These are phyloP conservation scores for Rallus limicola DNA, from an alignment of 2,113 vertebrate species.

Conservation along the genomic window DNA sequence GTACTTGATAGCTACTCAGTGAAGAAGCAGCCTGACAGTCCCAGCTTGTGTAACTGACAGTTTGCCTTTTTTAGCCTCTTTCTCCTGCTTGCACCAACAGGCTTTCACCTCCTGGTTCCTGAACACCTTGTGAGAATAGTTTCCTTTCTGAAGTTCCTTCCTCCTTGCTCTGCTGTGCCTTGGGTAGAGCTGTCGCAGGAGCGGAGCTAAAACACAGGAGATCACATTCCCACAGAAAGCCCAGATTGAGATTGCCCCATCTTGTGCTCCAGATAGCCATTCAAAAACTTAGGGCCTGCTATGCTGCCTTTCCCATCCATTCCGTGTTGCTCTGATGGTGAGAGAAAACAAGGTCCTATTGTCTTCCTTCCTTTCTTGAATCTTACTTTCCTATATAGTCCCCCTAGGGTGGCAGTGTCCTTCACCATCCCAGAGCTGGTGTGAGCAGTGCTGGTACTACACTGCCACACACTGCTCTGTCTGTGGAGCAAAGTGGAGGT, in stretches of 20 bases:
- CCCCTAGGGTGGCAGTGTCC: background rate
- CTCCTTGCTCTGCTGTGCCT: background rate
- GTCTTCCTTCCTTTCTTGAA: background rate
- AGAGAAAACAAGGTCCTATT: background rate
- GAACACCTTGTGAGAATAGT: background rate
- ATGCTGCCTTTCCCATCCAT: background rate
- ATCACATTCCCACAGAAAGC: background rate
- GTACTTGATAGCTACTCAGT: background rate
- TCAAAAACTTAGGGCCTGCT: background rate
- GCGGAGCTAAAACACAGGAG: background rate
- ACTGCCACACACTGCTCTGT: background rate
- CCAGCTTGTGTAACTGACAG: background rate
- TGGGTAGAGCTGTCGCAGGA: background rate
- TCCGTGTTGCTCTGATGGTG: background rate
- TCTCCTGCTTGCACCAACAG: background rate
- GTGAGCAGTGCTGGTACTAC: background rate
- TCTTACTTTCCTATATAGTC: background rate
- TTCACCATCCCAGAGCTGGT: background rate
- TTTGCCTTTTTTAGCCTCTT: background rate
- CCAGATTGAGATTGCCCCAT: background rate
- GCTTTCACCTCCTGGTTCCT: background rate
- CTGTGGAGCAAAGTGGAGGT: background rate
- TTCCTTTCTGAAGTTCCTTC: background rate
- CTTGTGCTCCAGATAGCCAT: background rate
- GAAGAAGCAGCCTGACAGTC: background rate